A percentile compares a stretch with the other conserved stretches of the same genome.
These are phyloP conservation scores for Drosophila equinoxialis DNA, from an alignment of 1,140 invertebrate genomes.

Conservation along the genomic window DNA sequence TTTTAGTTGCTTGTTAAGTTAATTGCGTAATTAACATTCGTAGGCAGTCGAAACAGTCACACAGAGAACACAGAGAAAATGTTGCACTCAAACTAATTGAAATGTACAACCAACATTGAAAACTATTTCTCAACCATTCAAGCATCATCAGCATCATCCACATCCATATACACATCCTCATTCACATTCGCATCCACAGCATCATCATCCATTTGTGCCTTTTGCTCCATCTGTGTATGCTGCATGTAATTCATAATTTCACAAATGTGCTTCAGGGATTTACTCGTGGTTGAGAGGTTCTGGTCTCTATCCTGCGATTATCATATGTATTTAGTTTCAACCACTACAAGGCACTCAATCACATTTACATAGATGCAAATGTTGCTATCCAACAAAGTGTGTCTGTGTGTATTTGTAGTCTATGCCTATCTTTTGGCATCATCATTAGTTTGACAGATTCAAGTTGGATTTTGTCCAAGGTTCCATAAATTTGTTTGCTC, in stretches of 20 bases:
- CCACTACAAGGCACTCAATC: slow-evolving; percentile 9
- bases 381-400: background rate
- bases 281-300: slow-evolving; percentile 20
- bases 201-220: background rate
- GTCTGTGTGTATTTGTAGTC: background rate
- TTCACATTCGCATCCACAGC: background rate
- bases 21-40: slow-evolving; percentile 77
- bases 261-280: slow-evolving; percentile 22
- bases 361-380: background rate
- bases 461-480: slow-evolving; percentile 2
- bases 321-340: slow-evolving; percentile 13
- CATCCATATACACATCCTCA: background rate
- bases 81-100: slow-evolving; percentile 44
- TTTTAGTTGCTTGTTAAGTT: slow-evolving; percentile 61
- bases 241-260: slow-evolving; percentile 48
- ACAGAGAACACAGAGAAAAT: slow-evolving; percentile 5
- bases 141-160: slow-evolving; percentile 12
- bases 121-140: slow-evolving; percentile 28
- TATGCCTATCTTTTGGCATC: background rate
- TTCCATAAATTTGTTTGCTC: slow-evolving; percentile 3
- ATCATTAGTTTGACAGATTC: slow-evolving; percentile 13
- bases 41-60: slow-evolving; percentile 19
- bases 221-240: background rate
- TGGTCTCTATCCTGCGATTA: slow-evolving; percentile 11
- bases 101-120: slow-evolving; percentile 43